Evolutionary conservation across 2,888 invertebrate species (phyloP).

Genomic region (Leptinotarsa juncta): DNA sequence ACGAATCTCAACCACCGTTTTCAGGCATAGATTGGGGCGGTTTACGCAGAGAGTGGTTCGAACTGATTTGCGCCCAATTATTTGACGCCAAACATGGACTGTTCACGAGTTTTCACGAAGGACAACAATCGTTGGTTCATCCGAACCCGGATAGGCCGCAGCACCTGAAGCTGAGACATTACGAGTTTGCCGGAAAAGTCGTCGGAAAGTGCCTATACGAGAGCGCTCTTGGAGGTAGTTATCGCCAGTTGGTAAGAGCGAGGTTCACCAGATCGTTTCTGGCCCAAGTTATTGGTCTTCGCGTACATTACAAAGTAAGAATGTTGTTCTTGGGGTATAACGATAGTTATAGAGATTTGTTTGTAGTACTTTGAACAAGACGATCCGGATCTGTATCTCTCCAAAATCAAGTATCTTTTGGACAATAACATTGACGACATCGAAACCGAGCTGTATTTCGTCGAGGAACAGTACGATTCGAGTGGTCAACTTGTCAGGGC

Average conservation of each 20-base stretch:
- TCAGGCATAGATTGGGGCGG: slow-evolving; percentile 95
- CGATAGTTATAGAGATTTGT: background rate
- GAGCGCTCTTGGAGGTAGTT: slow-evolving; percentile 89
- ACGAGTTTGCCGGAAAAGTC: slow-evolving; percentile 92
- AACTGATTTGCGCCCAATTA: slow-evolving; percentile 85
- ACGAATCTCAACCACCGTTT: background rate
- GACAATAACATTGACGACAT: slow-evolving; percentile 87
- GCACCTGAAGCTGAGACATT: slow-evolving; percentile 86
- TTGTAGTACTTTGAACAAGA: slow-evolving; percentile 93
- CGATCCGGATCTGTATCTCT: slow-evolving; percentile 91
- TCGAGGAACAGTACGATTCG: slow-evolving; percentile 88
- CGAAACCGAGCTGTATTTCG: slow-evolving; percentile 87
- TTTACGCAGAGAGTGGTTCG: slow-evolving; percentile 94
- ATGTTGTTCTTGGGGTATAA: background rate
- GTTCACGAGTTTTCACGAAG: slow-evolving; percentile 88
- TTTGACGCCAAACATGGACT: slow-evolving; percentile 87
- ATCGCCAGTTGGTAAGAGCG: slow-evolving; percentile 90
- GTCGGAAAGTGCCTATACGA: slow-evolving; percentile 96
- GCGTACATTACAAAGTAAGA: slow-evolving; percentile 90
- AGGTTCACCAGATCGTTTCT: slow-evolving; percentile 92
- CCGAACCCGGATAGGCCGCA: slow-evolving; percentile 85
- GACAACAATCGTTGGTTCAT: slow-evolving; percentile 89
- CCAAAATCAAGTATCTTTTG: slow-evolving; percentile 93
- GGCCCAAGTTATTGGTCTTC: slow-evolving; percentile 92
- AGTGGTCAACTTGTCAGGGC: slow-evolving; percentile 81